Evolutionary conservation across 2,888 invertebrate species (phyloP), one percentile per base, ranked within the genome.

Genomic region (Aethes cnicana): DNA sequence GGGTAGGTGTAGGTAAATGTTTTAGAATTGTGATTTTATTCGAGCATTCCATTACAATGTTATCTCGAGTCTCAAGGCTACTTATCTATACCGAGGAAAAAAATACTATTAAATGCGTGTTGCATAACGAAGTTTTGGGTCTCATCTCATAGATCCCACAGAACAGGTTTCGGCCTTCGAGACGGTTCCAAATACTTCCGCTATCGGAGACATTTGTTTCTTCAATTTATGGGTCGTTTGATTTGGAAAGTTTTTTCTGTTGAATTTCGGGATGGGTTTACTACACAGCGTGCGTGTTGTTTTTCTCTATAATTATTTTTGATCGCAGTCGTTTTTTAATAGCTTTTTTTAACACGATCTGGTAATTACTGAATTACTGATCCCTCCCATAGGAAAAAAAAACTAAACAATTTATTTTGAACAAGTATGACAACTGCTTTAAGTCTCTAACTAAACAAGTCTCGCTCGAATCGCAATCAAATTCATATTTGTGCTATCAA

Each of bases 181-280:
- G 32, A 46, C 37, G 36, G 36, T 52, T 30, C 36, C 26, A 21
- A 37, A 46, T 46, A 5, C 12, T 23, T 42, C 39, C 23, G 36
- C 50, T 47, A 47, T 49, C 28, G 12, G 16, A 16, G 23, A 25
- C 49, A 36, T 47, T 39, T 41, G 35, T 49, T 43, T 42, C n/a
- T 48, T 32, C 25, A 53, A 26, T 53, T 46, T 42, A 47, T 39
- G 36, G 43, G 28, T 23, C 32, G 20, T 33, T 28, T 26, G 36
- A 43, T 47, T 20, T 44, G 16, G 33, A 49, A 28, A 23, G 26
- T 37, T 20, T 18, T 6, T 11, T 35, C 14, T 8, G 16, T 11
- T 35, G 18, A 3, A 8, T 2, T 33, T 23, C 9, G 20, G 20
- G 9, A 21, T 32, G 14, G 5, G 11, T 23, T 28, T 26, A 21